Evolutionary conservation across 2,113 vertebrate genomes (phyloP).

Genomic region (Periophthalmus modestus): DNA sequence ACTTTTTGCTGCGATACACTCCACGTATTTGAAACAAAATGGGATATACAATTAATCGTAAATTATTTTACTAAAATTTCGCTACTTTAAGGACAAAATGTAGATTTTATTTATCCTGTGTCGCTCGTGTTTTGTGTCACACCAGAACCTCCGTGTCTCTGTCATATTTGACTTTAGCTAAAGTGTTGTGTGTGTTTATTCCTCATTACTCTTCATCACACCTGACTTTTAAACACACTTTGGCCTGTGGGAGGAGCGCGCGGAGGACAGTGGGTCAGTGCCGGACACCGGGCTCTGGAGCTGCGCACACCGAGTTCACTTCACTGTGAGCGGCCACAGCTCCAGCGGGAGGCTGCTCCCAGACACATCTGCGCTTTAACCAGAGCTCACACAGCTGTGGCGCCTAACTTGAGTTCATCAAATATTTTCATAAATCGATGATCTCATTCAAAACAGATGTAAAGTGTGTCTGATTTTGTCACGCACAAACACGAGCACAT

Average conservation of each 20-base stretch:
- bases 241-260: background rate
- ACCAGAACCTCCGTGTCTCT: too few relatives aligned
- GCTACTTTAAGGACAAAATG: too few relatives aligned
- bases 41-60: too few relatives aligned
- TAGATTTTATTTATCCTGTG: too few relatives aligned
- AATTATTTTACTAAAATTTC: too few relatives aligned
- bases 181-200: background rate
- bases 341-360: too few relatives aligned
- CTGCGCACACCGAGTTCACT: too few relatives aligned
- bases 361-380: background rate
- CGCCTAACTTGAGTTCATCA: slow-evolving; percentile 42
- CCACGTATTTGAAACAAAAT: too few relatives aligned
- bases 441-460: slow-evolving; percentile 64
- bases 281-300: background rate
- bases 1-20: too few relatives aligned
- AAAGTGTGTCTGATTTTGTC: slow-evolving; percentile 37
- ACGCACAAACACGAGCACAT: background rate
- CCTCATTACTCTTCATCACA: background rate
- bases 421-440: slow-evolving; percentile 49
- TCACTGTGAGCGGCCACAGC: too few relatives aligned
- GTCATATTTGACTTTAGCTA: too few relatives aligned
- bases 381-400: background rate
- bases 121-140: too few relatives aligned
- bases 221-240: background rate
- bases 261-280: background rate